Evolutionary conservation across 2,797 vertebrate species (phyloP).

Genomic region (Poliocrania exsul): DNA sequence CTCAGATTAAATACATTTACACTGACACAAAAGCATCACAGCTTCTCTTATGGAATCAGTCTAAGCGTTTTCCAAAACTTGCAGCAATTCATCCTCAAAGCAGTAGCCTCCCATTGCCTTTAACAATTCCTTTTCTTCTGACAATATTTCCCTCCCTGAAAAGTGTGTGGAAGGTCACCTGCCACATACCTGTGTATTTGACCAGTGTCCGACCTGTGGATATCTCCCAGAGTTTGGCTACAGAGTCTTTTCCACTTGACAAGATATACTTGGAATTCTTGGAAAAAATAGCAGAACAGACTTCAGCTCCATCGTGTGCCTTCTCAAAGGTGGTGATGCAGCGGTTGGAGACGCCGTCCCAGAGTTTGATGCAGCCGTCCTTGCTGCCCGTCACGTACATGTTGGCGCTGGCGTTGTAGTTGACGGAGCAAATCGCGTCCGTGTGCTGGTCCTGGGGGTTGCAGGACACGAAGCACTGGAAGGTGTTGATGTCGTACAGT

Average conservation of each 20-base stretch:
- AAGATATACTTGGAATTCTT: slow-evolving; percentile 98
- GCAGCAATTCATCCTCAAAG: background rate
- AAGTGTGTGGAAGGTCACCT: background rate
- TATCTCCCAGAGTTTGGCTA: slow-evolving; percentile 98
- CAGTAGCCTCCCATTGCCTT: background rate
- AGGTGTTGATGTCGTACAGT: slow-evolving; percentile 97
- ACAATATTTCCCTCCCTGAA: background rate
- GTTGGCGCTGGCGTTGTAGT: slow-evolving; percentile 92
- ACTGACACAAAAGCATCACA: background rate
- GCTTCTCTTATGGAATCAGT: background rate
- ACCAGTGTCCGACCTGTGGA: slow-evolving; percentile 94
- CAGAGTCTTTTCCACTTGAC: slow-evolving; percentile 97
- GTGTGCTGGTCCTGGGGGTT: slow-evolving; percentile 98
- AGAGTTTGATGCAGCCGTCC: slow-evolving; percentile 96
- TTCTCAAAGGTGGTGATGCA: slow-evolving; percentile 96
- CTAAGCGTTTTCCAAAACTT: background rate
- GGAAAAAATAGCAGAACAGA: slow-evolving; percentile 96
- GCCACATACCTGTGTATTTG: slow-evolving; percentile 91
- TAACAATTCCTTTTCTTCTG: background rate
- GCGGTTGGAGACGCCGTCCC: slow-evolving; percentile 96
- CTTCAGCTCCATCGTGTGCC: slow-evolving; percentile 94
- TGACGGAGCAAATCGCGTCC: slow-evolving; percentile 93
- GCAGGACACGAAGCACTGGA: slow-evolving; percentile 98
- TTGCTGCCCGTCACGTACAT: slow-evolving; percentile 97
- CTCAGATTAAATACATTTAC: background rate